Percentiles rank a stretch among this genome's conserved stretches.
Conservation (phyloP, 1,140 invertebrate species). For the Idris sp. region DNA sequence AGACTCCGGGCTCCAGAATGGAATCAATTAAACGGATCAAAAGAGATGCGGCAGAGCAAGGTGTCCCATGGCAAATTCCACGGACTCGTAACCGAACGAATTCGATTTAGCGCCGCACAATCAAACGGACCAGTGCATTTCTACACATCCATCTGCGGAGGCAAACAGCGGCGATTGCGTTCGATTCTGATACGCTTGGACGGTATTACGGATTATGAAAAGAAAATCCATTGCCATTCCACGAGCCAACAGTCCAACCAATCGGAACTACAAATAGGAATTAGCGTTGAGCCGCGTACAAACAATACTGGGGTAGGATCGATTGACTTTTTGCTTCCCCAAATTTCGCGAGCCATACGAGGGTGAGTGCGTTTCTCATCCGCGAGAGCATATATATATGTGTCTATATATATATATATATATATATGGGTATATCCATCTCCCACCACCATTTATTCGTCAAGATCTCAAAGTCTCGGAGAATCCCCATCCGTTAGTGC, state of each 20-base stretch:
- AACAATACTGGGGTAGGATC: constrained; percentile 72
- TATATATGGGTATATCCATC: too few relatives aligned
- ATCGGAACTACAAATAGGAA: constrained; percentile 76
- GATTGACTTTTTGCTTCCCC: constrained; percentile 75
- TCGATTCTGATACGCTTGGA: constrained; percentile 58
- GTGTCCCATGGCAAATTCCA: constrained; percentile 62
- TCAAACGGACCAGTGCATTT: constrained; percentile 63
- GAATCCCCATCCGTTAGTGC: constrained; percentile 68
- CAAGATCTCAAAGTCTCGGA: constrained; percentile 48
- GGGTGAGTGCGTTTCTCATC: constrained; percentile 49
- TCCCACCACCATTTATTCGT: constrained; percentile 20
- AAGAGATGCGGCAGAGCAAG: constrained; percentile 60
- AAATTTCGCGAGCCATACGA: constrained; percentile 49
- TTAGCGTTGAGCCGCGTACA: constrained; percentile 74
- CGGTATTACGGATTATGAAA: constrained; percentile 73
- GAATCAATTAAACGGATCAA: constrained; percentile 66
- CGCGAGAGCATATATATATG: constrained; percentile 38
- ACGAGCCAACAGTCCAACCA: constrained; percentile 67
- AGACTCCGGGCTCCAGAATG: constrained; percentile 2
- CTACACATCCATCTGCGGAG: constrained; percentile 58
- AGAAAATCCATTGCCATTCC: constrained; percentile 70
- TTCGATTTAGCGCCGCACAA: constrained; percentile 65
- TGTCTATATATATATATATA: too few relatives aligned
- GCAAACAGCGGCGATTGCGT: constrained; percentile 49
- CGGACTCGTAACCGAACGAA: constrained; percentile 61